Percentiles rank a stretch among this genome's conserved stretches.
Conservation (phyloP, 2,888 invertebrate species). For the Falcaria lacertinaria region DNA sequence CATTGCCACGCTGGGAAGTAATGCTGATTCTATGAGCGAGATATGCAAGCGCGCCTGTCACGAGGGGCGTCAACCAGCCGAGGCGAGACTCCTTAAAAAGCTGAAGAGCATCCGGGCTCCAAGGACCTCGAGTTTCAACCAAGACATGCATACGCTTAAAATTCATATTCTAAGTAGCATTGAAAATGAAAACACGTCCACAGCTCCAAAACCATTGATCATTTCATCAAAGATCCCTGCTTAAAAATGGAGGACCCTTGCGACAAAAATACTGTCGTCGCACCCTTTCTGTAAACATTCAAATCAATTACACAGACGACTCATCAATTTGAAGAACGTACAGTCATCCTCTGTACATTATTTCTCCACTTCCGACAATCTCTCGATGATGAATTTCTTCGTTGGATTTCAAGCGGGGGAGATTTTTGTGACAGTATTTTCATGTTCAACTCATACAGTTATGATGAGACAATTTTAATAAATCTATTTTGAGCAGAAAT, state of each 20-base stretch:
- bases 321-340: conserved; percentile 52
- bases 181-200: too few species aligned
- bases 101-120: too few species aligned
- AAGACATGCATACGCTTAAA: too few species aligned
- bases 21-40: too few species aligned
- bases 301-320: conserved; percentile 46
- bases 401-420: neutral
- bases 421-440: neutral
- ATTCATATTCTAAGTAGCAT: too few species aligned
- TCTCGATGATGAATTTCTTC: conserved; percentile 9
- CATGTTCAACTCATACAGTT: neutral
- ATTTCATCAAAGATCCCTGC: conserved; percentile 6
- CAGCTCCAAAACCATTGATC: neutral
- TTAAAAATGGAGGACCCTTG: neutral
- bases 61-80: too few species aligned
- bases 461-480: neutral
- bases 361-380: conserved; percentile 46
- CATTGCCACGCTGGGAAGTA: too few species aligned
- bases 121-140: too few species aligned
- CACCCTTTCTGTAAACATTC: conserved; percentile 44
- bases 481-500: too few species aligned
- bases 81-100: too few species aligned
- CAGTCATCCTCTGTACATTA: conserved; percentile 54
- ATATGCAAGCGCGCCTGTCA: too few species aligned
- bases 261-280: conserved; percentile 19